Percentiles rank a stretch among this genome's conserved stretches.
These are phyloP conservation scores for Stylophora pistillata DNA, from an alignment of 64 coral and sea anemone species.

Conservation along the genomic window DNA sequence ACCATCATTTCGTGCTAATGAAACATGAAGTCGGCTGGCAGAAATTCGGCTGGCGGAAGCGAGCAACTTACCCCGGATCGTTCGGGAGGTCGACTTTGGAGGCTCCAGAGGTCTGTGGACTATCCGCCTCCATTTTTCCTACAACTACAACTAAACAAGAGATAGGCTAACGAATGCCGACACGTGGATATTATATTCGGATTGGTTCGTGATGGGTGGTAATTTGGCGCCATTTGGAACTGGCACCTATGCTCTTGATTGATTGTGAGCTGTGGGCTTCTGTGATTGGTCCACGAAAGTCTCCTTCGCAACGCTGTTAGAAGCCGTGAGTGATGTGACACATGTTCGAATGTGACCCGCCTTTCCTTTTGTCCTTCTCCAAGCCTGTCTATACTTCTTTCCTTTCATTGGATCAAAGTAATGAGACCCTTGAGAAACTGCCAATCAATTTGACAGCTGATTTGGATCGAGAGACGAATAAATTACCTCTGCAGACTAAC, in stretches of 20 bases:
- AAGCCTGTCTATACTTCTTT: conserved; percentile 42
- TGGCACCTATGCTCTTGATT: conserved; percentile 91
- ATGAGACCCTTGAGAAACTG: conserved; percentile 31
- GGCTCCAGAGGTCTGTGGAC: conserved; percentile 72
- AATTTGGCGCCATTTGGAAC: conserved; percentile 99
- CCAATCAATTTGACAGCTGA: conserved; percentile 53
- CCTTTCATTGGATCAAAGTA: conserved; percentile 66
- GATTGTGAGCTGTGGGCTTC: conserved; percentile 66
- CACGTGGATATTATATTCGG: conserved; percentile 97
- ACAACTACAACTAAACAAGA: conserved; percentile 98
- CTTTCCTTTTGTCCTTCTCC: conserved; percentile 80
- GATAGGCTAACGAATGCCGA: conserved; percentile 87
- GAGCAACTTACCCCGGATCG: conserved; percentile 85
- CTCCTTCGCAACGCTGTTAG: conserved; percentile 58
- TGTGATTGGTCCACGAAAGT: conserved; percentile 75
- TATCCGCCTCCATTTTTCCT: conserved; percentile 97
- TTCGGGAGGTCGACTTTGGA: conserved; percentile 90
- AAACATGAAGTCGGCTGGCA: conserved; percentile 3
- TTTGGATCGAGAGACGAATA: conserved; percentile 30
- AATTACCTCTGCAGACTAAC: conserved; percentile 29
- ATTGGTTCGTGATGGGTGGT: conserved; percentile 96
- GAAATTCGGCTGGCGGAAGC: not conserved
- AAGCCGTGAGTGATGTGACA: conserved; percentile 63
- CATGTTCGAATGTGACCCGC: conserved; percentile 63
- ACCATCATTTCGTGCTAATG: conserved; percentile 36